phyloP scores from a whole-genome alignment of 2,113 vertebrate genomes.

The Labeo catla region DNA sequence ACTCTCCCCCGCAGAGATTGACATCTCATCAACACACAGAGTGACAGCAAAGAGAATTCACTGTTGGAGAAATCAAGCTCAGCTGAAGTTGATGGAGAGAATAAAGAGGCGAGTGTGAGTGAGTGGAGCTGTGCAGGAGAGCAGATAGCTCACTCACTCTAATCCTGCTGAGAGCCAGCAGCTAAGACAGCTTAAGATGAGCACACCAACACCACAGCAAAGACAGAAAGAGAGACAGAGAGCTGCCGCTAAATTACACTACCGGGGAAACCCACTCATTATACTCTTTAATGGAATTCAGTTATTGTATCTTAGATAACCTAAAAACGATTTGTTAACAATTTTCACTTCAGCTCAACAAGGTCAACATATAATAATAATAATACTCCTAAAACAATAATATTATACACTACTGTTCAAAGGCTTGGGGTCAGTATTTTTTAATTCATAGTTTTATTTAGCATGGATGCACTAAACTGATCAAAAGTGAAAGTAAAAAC shows the following conservation, averaged over 20 bases:
- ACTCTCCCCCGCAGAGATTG: constrained; percentile 16
- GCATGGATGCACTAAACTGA: not conserved
- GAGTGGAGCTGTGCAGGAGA: constrained; percentile 24
- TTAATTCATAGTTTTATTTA: not conserved
- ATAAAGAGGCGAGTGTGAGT: constrained; percentile 32
- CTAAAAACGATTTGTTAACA: not conserved
- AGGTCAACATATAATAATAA: not conserved
- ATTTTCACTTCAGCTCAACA: not conserved
- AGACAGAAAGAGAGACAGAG: not conserved
- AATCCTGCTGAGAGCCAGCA: constrained; percentile 35
- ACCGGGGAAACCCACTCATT: not conserved
- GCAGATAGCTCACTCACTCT: constrained; percentile 16
- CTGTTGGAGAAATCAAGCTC: constrained; percentile 36
- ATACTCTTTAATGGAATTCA: not conserved
- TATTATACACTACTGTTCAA: not conserved
- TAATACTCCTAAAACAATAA: not conserved
- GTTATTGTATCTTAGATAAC: not conserved
- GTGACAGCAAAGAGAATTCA: constrained; percentile 23
- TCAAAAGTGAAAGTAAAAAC: not conserved
- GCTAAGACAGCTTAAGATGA: constrained; percentile 24
- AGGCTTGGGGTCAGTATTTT: not conserved
- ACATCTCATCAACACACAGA: constrained; percentile 40
- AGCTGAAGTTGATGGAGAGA: constrained; percentile 35
- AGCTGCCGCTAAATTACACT: not conserved
- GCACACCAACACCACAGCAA: constrained; percentile 2